A percentile compares a stretch with the other conserved stretches of the same genome.
These are phyloP conservation scores for Agonopterix arenella DNA, from an alignment of 2,888 invertebrate genomes.

Conservation along the genomic window DNA sequence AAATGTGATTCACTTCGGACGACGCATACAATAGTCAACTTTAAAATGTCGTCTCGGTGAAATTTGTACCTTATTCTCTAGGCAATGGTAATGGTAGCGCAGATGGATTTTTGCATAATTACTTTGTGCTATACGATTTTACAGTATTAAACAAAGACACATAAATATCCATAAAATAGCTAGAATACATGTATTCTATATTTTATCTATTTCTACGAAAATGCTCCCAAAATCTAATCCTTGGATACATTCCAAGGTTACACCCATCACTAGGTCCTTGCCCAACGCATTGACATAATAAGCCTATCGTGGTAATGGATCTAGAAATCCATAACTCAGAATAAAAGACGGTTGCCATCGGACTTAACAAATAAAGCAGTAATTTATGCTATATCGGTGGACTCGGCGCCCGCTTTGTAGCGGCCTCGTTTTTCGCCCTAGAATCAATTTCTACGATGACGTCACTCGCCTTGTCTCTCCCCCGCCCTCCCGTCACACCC, in stretches of 20 bases:
- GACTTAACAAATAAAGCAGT: conserved; percentile 55
- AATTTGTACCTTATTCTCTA: no score
- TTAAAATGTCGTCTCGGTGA: no score
- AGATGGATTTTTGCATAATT: no score
- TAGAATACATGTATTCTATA: no score
- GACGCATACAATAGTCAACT: not conserved
- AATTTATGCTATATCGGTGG: conserved; percentile 57
- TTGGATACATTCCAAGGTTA: no score
- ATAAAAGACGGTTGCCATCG: conserved; percentile 39
- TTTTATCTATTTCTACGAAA: no score
- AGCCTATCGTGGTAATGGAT: conserved; percentile 26
- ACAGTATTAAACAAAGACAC: no score
- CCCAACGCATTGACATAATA: conserved; percentile 27
- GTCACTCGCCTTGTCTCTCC: conserved; percentile 40
- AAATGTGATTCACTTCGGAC: conserved; percentile 8
- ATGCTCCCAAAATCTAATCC: no score
- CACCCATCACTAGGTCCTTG: no score
- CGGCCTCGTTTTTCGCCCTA: conserved; percentile 65
- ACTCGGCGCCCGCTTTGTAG: conserved; percentile 54
- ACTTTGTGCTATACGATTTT: no score
- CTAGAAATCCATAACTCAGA: conserved; percentile 31
- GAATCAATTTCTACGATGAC: conserved; percentile 70
- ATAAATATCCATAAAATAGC: no score
- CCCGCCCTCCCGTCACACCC: conserved; percentile 21
- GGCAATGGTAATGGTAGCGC: no score